These are phyloP conservation scores for Hoplostethus mediterraneus DNA, from an alignment of 2,797 vertebrate species.

Conservation along the genomic window DNA sequence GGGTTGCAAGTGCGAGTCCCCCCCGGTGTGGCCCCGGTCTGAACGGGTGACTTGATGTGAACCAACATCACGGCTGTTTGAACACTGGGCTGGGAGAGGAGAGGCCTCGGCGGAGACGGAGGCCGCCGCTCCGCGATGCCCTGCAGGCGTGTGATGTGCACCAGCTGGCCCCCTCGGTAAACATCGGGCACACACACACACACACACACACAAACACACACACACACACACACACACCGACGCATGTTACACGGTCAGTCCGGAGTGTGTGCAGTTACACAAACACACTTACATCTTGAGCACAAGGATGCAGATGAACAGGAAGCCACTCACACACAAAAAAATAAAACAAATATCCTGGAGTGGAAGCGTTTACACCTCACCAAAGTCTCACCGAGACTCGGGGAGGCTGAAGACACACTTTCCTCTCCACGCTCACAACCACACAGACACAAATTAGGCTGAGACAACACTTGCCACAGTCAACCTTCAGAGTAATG, in stretches of 20 bases:
- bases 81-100: constrained; percentile 37
- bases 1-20: constrained; percentile 5
- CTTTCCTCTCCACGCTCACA: constrained; percentile 12
- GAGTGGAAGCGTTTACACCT: not conserved
- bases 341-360: constrained; percentile 11
- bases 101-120: constrained; percentile 49
- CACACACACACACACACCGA: constrained; percentile 1
- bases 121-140: constrained; percentile 45
- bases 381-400: constrained; percentile 10
- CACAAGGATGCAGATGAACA: constrained; percentile 13
- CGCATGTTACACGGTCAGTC: too few species aligned
- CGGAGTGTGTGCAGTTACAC: not conserved
- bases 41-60: constrained; percentile 67
- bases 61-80: constrained; percentile 71
- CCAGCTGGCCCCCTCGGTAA: constrained; percentile 59
- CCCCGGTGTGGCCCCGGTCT: constrained; percentile 38
- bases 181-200: constrained; percentile 38
- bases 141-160: constrained; percentile 42
- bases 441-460: constrained; percentile 32
- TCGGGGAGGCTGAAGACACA: not conserved
- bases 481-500: constrained; percentile 38
- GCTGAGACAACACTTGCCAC: constrained; percentile 4
- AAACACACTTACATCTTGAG: not conserved
- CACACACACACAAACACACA: constrained; percentile 19
- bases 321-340: constrained; percentile 20